Conservation (phyloP, 2,113 vertebrate genomes). For the Psittacula cyanocephala region DNA sequence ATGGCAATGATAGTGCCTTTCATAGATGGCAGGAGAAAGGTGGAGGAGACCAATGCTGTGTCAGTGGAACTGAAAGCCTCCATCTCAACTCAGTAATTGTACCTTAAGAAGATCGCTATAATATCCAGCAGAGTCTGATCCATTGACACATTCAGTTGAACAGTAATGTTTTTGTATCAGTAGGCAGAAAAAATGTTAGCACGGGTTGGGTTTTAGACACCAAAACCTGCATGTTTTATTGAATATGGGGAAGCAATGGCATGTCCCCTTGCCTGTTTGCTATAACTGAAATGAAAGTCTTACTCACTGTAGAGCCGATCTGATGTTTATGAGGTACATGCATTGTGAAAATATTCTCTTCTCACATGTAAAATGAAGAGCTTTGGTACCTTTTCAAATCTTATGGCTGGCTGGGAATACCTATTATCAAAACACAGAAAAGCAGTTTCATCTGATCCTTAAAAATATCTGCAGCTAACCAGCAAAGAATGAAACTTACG, state of each 20-base stretch:
- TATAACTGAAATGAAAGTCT: background rate
- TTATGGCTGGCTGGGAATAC: background rate
- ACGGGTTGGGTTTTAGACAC: background rate
- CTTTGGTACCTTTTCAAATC: background rate
- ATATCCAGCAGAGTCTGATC: background rate
- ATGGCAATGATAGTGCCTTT: background rate
- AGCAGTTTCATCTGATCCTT: background rate
- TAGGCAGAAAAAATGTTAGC: background rate
- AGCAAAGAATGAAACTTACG: background rate
- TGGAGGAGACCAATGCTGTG: background rate
- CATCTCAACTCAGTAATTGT: background rate
- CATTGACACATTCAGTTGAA: background rate
- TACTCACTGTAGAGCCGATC: background rate
- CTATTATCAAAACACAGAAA: background rate
- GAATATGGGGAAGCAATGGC: background rate
- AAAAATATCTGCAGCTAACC: background rate
- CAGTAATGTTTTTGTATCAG: background rate
- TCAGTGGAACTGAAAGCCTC: background rate
- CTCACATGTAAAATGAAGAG: background rate
- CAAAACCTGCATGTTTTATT: background rate
- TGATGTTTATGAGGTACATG: accelerated
- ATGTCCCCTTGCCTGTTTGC: background rate
- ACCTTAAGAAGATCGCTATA: background rate
- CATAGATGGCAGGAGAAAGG: background rate
- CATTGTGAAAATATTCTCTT: background rate